These are phyloP conservation scores for Catharus minimus DNA, from an alignment of 2,113 vertebrate species.

Conservation along the genomic window DNA sequence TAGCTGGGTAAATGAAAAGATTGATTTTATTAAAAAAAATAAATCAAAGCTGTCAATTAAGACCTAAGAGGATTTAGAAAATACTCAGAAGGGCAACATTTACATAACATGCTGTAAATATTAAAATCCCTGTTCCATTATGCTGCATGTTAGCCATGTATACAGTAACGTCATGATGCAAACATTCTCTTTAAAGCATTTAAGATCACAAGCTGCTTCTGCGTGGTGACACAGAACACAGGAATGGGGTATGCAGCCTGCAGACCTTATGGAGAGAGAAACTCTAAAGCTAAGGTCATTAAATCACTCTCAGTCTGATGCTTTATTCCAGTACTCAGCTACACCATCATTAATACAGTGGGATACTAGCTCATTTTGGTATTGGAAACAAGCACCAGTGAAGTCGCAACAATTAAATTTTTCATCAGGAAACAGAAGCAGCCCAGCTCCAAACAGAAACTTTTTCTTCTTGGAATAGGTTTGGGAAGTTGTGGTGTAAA, in stretches of 20 bases:
- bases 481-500: neutral
- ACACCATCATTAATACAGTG: neutral
- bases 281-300: neutral
- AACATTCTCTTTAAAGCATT: constrained; percentile 36
- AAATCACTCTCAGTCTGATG: neutral
- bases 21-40: constrained; percentile 56
- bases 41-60: constrained; percentile 65
- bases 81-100: constrained; percentile 57
- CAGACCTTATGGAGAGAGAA: neutral
- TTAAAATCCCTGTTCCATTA: constrained; percentile 55
- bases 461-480: neutral
- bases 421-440: neutral
- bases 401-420: neutral
- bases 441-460: neutral
- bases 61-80: constrained; percentile 77
- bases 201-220: constrained; percentile 48
- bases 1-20: constrained; percentile 63
- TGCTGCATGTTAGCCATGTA: constrained; percentile 6
- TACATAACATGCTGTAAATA: constrained; percentile 69
- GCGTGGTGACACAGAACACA: constrained; percentile 42
- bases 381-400: neutral
- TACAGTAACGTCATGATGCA: constrained; percentile 24
- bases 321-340: neutral
- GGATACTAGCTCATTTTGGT: neutral
- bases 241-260: constrained; percentile 16